Evolutionary conservation across 1,140 invertebrate genomes (phyloP).

Genomic region (Contarinia nasturtii): DNA sequence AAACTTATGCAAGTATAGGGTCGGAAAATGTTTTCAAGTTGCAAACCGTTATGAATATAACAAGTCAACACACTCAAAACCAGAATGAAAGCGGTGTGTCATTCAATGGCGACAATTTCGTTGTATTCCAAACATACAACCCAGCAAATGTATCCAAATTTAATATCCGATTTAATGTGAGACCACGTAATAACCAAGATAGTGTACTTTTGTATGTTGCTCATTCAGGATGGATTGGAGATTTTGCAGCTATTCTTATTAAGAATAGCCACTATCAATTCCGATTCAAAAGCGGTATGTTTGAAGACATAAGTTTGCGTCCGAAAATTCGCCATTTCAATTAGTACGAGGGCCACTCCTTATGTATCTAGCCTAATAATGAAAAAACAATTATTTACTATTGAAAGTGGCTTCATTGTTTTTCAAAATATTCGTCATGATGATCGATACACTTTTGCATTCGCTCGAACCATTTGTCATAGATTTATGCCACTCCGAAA

Average conservation of each 20-base stretch:
- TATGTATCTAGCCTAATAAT: too few relatives aligned
- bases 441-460: too few relatives aligned
- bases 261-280: slow-evolving; percentile 69
- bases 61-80: slow-evolving; percentile 32
- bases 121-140: slow-evolving; percentile 20
- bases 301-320: slow-evolving; percentile 35
- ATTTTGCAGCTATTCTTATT: slow-evolving; percentile 68
- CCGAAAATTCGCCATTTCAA: too few relatives aligned
- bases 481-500: too few relatives aligned
- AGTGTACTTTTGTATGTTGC: slow-evolving; percentile 73
- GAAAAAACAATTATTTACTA: too few relatives aligned
- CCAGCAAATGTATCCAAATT: slow-evolving; percentile 15
- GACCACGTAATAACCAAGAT: slow-evolving; percentile 41
- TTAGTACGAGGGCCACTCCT: too few relatives aligned
- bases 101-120: slow-evolving; percentile 22
- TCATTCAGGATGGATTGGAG: slow-evolving; percentile 68
- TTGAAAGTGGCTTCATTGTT: too few relatives aligned
- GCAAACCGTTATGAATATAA: slow-evolving; percentile 68
- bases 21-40: slow-evolving; percentile 69
- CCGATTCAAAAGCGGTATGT: slow-evolving; percentile 67
- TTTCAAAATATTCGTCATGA: too few relatives aligned
- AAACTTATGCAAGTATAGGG: slow-evolving; percentile 58
- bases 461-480: too few relatives aligned
- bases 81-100: slow-evolving; percentile 19
- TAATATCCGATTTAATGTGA: slow-evolving; percentile 25